Evolutionary conservation across 1,140 invertebrate genomes (phyloP), one percentile per base, ranked within the genome.

Genomic region (Frieseomelitta varia): DNA sequence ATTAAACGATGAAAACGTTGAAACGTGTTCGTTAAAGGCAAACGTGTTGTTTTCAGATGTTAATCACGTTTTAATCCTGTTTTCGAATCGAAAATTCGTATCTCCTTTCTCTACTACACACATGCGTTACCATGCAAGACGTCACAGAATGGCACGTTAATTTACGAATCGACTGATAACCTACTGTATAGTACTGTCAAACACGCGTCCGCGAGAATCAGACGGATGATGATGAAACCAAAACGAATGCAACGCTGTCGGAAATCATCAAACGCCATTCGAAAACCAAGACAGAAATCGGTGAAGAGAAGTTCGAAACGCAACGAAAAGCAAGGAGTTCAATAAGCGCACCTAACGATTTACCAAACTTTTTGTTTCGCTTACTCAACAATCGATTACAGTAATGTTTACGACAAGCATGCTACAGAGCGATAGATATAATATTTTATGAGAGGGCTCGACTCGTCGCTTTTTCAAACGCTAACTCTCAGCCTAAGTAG

Each of bases 101-200:
- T 88, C 87, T 88, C 87, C 78, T 75, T 69, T 72, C 61, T 34
- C 69, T 86, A 76, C 69, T 65, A 80, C 51, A 81, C 67, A 85
- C 79, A 85, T 81, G 79, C 68, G 74, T 88, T 79, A 30, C 81
- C 87, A 88, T 88, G 87, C 87, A 88, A 77, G 61, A 56, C 74
- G 69, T 55, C 27, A 68, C 76, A 87, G 71, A 61, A 47, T 71
- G 83, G 51, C n/a, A 51, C 17, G 61, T 68, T 47, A 65, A 58
- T 72, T 56, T 73, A 65, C n/a, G 56, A 47, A 47, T 58, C 69
- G 63, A n/a, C 53, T 79, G 21, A 85, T 61, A n/a, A 65, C 85
- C 85, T 78, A 71, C 47, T 53, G 8, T 71, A 27, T 55, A 34
- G n/a, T 80, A 69, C 34, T 73, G 63, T n/a, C 4, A 61, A 72